Evolutionary conservation across 2,797 vertebrate species (phyloP).

Genomic region (Menidia menidia): DNA sequence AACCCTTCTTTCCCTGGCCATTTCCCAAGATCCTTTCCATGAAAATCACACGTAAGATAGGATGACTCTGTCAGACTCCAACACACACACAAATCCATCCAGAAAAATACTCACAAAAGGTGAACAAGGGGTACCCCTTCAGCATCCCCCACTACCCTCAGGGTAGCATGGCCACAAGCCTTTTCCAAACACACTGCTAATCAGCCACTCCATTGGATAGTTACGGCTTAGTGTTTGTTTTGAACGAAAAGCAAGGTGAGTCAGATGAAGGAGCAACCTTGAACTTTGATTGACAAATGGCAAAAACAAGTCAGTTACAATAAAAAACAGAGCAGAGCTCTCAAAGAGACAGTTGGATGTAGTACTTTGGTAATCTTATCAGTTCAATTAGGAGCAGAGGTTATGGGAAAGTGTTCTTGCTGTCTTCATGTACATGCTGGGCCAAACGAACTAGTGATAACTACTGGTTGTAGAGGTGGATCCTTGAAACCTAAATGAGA

Average conservation of each 20-base stretch:
- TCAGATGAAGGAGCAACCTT: conserved; percentile 58
- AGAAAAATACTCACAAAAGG: no score
- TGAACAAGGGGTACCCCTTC: no score
- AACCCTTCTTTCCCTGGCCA: no score
- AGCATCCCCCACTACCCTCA: no score
- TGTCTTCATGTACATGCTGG: conserved; percentile 49
- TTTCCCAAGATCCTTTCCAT: no score
- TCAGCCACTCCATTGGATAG: neutral
- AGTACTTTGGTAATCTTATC: conserved; percentile 68
- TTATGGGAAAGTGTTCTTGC: conserved; percentile 53
- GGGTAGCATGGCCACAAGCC: no score
- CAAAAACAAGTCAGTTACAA: conserved; percentile 36
- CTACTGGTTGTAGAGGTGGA: conserved; percentile 34
- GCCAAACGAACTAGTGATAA: conserved; percentile 50
- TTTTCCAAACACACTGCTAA: conserved; percentile 6
- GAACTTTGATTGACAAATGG: conserved; percentile 67
- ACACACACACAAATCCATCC: no score
- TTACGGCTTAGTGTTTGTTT: conserved; percentile 11
- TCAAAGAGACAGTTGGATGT: conserved; percentile 55
- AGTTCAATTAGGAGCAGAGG: conserved; percentile 46
- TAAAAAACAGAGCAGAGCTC: conserved; percentile 43
- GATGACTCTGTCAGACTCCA: no score
- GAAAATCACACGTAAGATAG: no score
- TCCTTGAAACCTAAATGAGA: conserved; percentile 5
- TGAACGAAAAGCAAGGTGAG: conserved; percentile 40